Evolutionary conservation across 1,140 invertebrate genomes (phyloP), one percentile per base, ranked within the genome.

Genomic region (Holotrichia oblita): DNA sequence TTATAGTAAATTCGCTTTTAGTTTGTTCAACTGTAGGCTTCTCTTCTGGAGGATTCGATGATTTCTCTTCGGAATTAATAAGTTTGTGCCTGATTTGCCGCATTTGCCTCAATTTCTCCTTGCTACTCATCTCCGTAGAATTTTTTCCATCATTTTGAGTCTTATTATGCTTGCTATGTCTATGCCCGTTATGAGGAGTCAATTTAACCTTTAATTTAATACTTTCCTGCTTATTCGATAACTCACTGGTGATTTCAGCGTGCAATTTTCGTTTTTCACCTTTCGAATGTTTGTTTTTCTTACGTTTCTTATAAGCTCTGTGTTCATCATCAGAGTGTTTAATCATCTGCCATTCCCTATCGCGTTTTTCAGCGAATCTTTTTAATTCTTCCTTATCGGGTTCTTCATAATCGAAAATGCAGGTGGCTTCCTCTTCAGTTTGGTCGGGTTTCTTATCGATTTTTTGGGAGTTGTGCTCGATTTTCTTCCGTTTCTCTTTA

Each of bases 191-290:
- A 40, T 81, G 81, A 12, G 83, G 82, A 1, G 85, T 86, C 22
- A 87, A 81, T 79, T 87, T 87, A 8, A 87, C 85, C 80, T 86
- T 87, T 6, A 87, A 72, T 79, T 86, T 86, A 41, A 87, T 80
- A 42, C 84, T 84, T 44, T 85, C 84, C 6, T 55, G 48, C 2
- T 55, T 55, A n/a, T 55, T 55, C n/a, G 48, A 55, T 6, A 55
- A 6, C 41, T 84, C 82, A 20, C 83, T 84, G 12, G 85, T 85
- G 17, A 86, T 87, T 77, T 86, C 85, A 0, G 86, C 85, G 44
- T 86, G 85, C 7, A 86, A 69, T 81, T 86, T 86, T 20, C 83
- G 76, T 61, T 84, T 85, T 14, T 85, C 83, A 64, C 84, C 85
- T 79, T 87, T 86, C 8, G 83, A 84, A 77, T 85, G 83, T 64